Evolutionary conservation across 1,140 invertebrate species (phyloP), one percentile per base, ranked within the genome.

Genomic region (Chironomus striatipennis): DNA sequence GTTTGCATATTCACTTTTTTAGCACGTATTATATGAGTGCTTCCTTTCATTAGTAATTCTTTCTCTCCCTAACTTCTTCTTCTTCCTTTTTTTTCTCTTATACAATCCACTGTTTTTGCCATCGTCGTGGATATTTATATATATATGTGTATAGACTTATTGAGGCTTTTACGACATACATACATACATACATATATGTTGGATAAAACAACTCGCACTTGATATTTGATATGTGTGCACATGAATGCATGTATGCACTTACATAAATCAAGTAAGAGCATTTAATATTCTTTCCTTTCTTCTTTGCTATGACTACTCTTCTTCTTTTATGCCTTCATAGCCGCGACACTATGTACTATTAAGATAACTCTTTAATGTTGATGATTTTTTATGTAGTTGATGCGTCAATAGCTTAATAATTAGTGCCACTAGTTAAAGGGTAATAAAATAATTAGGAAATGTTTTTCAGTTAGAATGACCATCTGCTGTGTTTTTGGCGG

Each of bases 1-100:
- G 65, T 70, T 70, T 70, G 65, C 65, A 18, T 70, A 70, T 70
- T 70, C 65, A 70, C 47, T 57, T 70, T 70, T 70, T 70, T 70
- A 70, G 65, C 65, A 70, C 65, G 65, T 70, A 70, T 18, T 21
- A 70, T 20, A 20, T 21, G 65, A 70, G 65, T 70, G 17, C 20
- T 21, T 70, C 65, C 65, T 70, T 70, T 70, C 65, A 70, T 70
- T 70, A 70, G 65, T 21, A 70, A 70, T 70, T 18, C 65, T 70
- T 18, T 70, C 17, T 20, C 20, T 18, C 20, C 18, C 47, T 57
- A n/a, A 57, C 47, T 57, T 57, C 47, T n/a, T 57, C 12, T 57
- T 57, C 43, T 47, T 47, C 10, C 42, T 43, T 43, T 43, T 47
- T 47, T 47, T 15, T 8, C n/a, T 57, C 47, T 5, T 57, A 12